Percentiles rank a stretch among this genome's conserved stretches.
Evolutionary conservation across 2,797 vertebrate species (phyloP).

Genomic region (Acipenser oxyrinchus): DNA sequence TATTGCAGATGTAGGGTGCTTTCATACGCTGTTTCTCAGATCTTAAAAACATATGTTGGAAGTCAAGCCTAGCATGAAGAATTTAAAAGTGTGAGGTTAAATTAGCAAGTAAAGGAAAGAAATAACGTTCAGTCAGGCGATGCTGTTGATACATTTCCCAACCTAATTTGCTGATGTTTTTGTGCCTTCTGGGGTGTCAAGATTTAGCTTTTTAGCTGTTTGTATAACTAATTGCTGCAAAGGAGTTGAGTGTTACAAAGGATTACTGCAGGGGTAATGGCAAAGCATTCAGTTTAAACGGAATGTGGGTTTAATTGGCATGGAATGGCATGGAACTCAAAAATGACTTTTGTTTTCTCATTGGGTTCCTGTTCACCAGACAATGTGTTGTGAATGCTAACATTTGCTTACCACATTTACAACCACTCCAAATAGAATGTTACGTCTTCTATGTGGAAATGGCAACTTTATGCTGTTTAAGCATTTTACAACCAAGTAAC

Average conservation of each 20-base stretch:
- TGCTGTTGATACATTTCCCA: background rate
- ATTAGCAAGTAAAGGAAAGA: constrained; percentile 12
- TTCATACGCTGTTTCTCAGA: constrained; percentile 12
- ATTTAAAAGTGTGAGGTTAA: constrained; percentile 21
- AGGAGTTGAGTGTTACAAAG: background rate
- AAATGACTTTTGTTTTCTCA: too few relatives aligned
- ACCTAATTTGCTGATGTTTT: constrained; percentile 16
- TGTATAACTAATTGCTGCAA: constrained; percentile 10
- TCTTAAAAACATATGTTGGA: constrained; percentile 16
- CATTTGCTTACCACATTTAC: too few relatives aligned
- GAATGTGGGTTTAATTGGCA: background rate
- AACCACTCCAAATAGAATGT: too few relatives aligned
- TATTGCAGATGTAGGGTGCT: constrained; percentile 17
- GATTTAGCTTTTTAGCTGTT: constrained; percentile 19
- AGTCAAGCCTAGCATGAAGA: constrained; percentile 17
- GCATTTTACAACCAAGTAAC: too few relatives aligned
- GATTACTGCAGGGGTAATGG: background rate
- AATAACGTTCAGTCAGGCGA: constrained; percentile 12
- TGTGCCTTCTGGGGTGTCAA: constrained; percentile 17
- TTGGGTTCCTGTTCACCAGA: too few relatives aligned
- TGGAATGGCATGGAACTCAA: too few relatives aligned
- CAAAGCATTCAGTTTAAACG: background rate
- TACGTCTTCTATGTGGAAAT: too few relatives aligned
- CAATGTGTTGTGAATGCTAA: too few relatives aligned
- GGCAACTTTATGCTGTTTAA: too few relatives aligned